These are phyloP conservation scores for Epicauta chinensis DNA, from an alignment of 1,140 invertebrate genomes.

Conservation along the genomic window DNA sequence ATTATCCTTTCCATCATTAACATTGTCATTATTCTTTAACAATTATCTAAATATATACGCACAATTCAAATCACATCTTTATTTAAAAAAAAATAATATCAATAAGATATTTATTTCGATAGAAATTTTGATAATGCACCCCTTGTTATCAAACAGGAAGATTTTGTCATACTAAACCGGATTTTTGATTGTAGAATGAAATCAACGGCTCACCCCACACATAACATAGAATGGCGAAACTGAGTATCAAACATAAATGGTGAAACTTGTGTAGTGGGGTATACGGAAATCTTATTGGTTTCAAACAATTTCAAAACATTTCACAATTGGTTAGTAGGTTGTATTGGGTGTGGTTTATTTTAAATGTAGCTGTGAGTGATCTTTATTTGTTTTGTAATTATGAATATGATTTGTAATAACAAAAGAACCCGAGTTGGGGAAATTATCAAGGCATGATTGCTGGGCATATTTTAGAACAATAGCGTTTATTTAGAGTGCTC, in stretches of 20 bases:
- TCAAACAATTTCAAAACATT: slow-evolving; percentile 3
- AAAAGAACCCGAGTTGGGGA: slow-evolving; percentile 39
- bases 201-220: slow-evolving; percentile 18
- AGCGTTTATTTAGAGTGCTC: slow-evolving; percentile 33
- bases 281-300: slow-evolving; percentile 17
- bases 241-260: slow-evolving; percentile 7
- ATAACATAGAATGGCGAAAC: slow-evolving; percentile 30
- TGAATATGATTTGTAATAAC: slow-evolving; percentile 46
- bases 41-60: too few species aligned
- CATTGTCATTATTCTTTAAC: slow-evolving; percentile 43
- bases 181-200: slow-evolving; percentile 14
- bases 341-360: slow-evolving; percentile 21
- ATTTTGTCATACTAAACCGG: slow-evolving; percentile 32
- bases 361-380: slow-evolving; percentile 25
- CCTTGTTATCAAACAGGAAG: slow-evolving; percentile 18
- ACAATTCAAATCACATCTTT: too few species aligned
- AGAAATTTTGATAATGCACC: background rate
- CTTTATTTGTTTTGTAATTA: slow-evolving; percentile 44
- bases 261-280: slow-evolving; percentile 3
- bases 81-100: too few species aligned
- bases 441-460: slow-evolving; percentile 41
- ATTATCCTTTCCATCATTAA: slow-evolving; percentile 45
- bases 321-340: slow-evolving; percentile 20
- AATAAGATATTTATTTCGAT: too few species aligned
- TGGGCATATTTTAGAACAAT: slow-evolving; percentile 35